Percentiles rank a stretch among this genome's conserved stretches.
Evolutionary conservation across 2,113 vertebrate species (phyloP).

Genomic region (Electrona antarctica): DNA sequence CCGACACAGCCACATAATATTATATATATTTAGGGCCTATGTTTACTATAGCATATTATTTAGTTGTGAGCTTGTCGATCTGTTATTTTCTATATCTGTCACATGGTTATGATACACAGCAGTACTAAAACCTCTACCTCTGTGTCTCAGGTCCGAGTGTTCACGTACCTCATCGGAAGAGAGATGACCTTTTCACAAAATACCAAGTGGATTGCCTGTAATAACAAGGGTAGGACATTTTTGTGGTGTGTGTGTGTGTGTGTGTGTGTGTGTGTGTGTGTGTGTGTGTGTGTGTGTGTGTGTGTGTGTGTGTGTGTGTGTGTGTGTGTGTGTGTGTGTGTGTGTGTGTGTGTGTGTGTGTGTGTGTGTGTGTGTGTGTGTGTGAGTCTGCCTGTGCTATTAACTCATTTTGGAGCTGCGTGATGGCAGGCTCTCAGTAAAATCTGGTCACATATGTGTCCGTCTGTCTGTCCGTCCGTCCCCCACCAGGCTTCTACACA

Average conservation of each 20-base stretch:
- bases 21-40: too few species aligned
- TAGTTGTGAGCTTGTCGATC: background rate
- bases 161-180: conserved; percentile 96
- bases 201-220: conserved; percentile 96
- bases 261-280: background rate
- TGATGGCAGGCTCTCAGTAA: too few species aligned
- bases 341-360: background rate
- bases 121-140: background rate
- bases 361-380: background rate
- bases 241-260: background rate
- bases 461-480: background rate
- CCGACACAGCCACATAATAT: too few species aligned
- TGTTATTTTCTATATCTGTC: background rate
- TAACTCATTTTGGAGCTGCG: too few species aligned
- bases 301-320: conserved; percentile 2
- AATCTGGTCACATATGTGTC: too few species aligned
- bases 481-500: conserved; percentile 89
- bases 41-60: too few species aligned
- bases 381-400: too few species aligned
- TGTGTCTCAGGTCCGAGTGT: conserved; percentile 87
- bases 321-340: background rate
- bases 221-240: conserved; percentile 88
- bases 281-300: conserved; percentile 2
- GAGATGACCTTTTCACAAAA: conserved; percentile 93
- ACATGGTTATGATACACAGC: too few species aligned